These are phyloP conservation scores for Microtus richardsoni DNA, from an alignment of 2,113 vertebrate genomes.

Conservation along the genomic window DNA sequence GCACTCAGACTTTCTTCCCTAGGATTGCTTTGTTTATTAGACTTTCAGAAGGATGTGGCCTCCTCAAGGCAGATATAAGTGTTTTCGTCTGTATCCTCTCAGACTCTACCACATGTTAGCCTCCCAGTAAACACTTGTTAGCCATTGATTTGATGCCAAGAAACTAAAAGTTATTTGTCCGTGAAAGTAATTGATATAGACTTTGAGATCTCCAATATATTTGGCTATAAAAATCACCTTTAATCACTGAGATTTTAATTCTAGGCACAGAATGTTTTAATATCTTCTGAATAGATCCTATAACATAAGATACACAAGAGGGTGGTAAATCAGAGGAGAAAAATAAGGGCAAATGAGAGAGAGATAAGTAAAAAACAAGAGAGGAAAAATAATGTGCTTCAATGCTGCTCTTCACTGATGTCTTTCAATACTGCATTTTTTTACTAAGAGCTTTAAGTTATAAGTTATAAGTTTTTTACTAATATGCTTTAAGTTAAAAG, in stretches of 20 bases:
- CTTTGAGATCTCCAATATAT: not conserved
- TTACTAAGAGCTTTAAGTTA: not conserved
- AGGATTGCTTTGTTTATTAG: not conserved
- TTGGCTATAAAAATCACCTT: not conserved
- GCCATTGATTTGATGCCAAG: not conserved
- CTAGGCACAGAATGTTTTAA: not conserved
- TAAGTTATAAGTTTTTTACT: no score
- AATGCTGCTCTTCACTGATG: slow-evolving; percentile 25
- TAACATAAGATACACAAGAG: not conserved
- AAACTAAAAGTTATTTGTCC: not conserved
- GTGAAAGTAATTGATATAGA: not conserved
- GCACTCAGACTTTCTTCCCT: not conserved
- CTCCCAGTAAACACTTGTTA: not conserved
- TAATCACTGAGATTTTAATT: slow-evolving; percentile 26
- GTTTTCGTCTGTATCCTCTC: slow-evolving; percentile 11
- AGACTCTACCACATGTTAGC: not conserved
- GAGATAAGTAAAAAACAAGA: not conserved
- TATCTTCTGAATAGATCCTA: not conserved
- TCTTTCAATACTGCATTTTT: not conserved
- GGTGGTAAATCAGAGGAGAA: not conserved
- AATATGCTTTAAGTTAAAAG: not conserved
- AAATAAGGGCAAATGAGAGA: not conserved
- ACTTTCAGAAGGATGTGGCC: not conserved
- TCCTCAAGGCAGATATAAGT: not conserved
- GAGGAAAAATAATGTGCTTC: not conserved